Evolutionary conservation across 2,113 vertebrate genomes (phyloP).

Genomic region (Rafetus swinhoei): DNA sequence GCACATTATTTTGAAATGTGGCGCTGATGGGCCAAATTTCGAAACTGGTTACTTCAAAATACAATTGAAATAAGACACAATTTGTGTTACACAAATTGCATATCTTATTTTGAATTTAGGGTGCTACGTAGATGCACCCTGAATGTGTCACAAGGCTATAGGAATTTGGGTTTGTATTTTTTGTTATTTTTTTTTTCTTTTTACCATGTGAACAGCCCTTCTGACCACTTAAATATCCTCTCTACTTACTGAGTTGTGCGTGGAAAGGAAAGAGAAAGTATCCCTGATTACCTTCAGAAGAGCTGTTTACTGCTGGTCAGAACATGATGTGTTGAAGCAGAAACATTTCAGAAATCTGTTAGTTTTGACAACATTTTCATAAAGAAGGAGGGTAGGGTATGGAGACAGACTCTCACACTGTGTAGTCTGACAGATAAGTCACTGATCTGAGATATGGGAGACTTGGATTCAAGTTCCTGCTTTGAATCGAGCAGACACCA

Average conservation of each 20-base stretch:
- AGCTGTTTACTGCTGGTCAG: background rate
- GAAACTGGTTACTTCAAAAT: too few relatives aligned
- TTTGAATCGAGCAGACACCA: background rate
- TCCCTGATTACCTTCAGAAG: background rate
- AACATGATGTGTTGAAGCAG: background rate
- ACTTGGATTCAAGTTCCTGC: background rate
- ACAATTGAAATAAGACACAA: too few relatives aligned
- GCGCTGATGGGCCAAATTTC: too few relatives aligned
- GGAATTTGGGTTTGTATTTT: background rate
- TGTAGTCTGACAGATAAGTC: background rate
- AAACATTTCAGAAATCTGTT: background rate
- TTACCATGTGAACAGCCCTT: background rate
- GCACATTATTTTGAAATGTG: too few relatives aligned
- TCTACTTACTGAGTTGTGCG: background rate
- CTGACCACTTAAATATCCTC: background rate
- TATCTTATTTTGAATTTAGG: too few relatives aligned
- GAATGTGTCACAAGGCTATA: background rate
- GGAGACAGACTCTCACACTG: rapidly evolving
- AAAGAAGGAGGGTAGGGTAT: background rate
- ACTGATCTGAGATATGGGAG: background rate
- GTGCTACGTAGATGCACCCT: background rate
- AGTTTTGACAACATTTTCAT: background rate
- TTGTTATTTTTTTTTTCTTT: background rate
- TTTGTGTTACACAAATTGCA: too few relatives aligned
- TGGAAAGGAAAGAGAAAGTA: background rate